Evolutionary conservation across 2,113 vertebrate genomes (phyloP), one percentile per base, ranked within the genome.

Genomic region (Myanophis thanlyinensis): DNA sequence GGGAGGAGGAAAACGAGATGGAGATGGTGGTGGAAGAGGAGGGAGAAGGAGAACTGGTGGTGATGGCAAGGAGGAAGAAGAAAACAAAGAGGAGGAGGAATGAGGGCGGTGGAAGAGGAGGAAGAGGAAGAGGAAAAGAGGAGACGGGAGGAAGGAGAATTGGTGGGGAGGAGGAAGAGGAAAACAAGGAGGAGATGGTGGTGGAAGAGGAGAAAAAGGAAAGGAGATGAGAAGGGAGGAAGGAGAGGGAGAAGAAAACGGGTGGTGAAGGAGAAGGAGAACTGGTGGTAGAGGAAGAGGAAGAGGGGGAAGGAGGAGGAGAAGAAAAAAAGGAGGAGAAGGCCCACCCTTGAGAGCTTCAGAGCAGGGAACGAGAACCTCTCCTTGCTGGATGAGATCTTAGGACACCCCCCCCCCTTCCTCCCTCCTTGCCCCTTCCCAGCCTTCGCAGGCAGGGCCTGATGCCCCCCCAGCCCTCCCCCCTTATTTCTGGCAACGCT

Each of bases 91-190:
- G 23, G 54, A 25, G 23, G 18, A 56, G 23, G 3, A 9, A 1
- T 53, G 52, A 5, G 8, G 22, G 51, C 5, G 5, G 53, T 1
- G 5, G 8, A 25, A 8, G 54, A 56, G 54, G 23, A 27, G 54
- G 54, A 7, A 13, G 1, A 54, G 22, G 6, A 48, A 25, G 8
- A 23, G 6, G 22, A n/a, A n/a, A n/a, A n/a, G 22, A 22, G 53
- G 2, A 7, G 6, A 0, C 5, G 18, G 2, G 13, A 1, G 1
- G 10, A 10, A 5, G 18, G 18, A 22, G 4, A n/a, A n/a, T n/a
- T 20, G 52, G 4, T 5, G 18, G 22, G 13, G 4, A 53, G 52
- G 20, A 52, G 51, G 8, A 48, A 48, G 51, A 18, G 51, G 13
- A 4, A 18, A 52, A 18, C n/a, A n/a, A n/a, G n/a, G 12, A 13